These are phyloP conservation scores for Natrix natrix DNA, from an alignment of 2,797 vertebrate species.

Conservation along the genomic window DNA sequence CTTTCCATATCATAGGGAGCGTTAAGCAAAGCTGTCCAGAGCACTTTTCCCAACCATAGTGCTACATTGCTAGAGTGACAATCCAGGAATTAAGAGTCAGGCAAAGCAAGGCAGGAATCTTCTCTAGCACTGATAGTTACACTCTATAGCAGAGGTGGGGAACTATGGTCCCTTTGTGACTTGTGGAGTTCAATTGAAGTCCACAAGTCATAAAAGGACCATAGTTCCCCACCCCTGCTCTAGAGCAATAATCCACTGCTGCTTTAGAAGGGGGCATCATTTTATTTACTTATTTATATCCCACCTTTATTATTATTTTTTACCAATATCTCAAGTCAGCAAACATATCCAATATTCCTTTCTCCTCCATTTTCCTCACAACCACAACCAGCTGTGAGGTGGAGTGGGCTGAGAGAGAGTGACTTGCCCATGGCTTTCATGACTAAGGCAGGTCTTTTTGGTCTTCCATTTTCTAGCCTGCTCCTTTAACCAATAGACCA, in stretches of 20 bases:
- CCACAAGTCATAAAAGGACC: too few relatives aligned
- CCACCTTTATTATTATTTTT: not conserved
- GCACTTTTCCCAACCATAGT: not conserved
- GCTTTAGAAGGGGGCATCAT: not conserved
- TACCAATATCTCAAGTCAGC: not conserved
- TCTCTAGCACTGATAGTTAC: not conserved
- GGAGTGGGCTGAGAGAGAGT: not conserved
- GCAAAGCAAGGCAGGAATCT: not conserved
- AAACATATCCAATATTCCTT: not conserved
- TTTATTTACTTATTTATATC: not conserved
- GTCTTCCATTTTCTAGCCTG: not conserved
- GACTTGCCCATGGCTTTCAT: not conserved
- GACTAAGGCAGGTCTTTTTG: not conserved
- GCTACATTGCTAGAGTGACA: not conserved
- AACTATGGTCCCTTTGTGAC: not conserved
- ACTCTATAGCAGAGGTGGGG: not conserved
- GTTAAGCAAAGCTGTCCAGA: not conserved
- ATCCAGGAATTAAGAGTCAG: not conserved
- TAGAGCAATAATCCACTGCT: not conserved
- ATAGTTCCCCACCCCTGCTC: not conserved
- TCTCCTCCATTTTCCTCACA: not conserved
- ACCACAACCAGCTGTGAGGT: not conserved
- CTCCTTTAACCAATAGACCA: not conserved
- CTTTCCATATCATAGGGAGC: not conserved
- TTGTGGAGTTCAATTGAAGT: too few relatives aligned